phyloP scores from a whole-genome alignment of 1,140 invertebrate species.

The Aphaenogaster ashmeadi region DNA sequence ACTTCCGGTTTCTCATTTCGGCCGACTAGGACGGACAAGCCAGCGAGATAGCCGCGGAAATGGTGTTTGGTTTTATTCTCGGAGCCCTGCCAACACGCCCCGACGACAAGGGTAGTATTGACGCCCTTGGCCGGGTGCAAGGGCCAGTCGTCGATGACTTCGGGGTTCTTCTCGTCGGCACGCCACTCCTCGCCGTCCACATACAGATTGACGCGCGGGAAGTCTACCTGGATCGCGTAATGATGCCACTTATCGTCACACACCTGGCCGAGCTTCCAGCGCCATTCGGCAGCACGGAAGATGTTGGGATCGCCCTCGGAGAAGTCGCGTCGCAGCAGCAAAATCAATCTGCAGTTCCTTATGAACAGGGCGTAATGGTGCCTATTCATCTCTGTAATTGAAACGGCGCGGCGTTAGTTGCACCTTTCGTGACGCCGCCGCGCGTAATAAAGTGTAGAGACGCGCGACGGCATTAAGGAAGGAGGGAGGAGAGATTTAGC shows the following conservation, averaged over 20 bases:
- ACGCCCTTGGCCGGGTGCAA: constrained; percentile 97
- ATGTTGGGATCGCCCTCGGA: constrained; percentile 97
- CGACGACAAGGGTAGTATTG: constrained; percentile 97
- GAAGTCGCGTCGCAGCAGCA: constrained; percentile 97
- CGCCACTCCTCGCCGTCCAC: constrained; percentile 96
- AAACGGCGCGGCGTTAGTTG: constrained; percentile 58
- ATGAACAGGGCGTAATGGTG: constrained; percentile 99
- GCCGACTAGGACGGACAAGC: constrained; percentile 93
- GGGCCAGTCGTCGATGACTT: constrained; percentile 99
- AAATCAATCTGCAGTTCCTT: constrained; percentile 97
- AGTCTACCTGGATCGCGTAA: constrained; percentile 97
- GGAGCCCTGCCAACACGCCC: constrained; percentile 99
- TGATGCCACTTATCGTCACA: constrained; percentile 99
- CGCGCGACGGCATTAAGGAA: constrained; percentile 42
- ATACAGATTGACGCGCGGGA: constrained; percentile 95
- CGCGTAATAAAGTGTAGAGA: constrained; percentile 35
- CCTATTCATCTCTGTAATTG: constrained; percentile 96
- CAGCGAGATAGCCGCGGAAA: constrained; percentile 95
- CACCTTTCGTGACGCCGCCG: constrained; percentile 14
- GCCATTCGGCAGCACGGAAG: constrained; percentile 99
- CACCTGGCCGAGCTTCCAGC: constrained; percentile 96
- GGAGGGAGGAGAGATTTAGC: background rate
- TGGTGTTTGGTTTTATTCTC: constrained; percentile 96
- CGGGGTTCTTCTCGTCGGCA: constrained; percentile 94
- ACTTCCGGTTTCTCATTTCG: constrained; percentile 93